phyloP scores from a whole-genome alignment of 2,797 vertebrate species.

The Melanotaenia nigrans region DNA sequence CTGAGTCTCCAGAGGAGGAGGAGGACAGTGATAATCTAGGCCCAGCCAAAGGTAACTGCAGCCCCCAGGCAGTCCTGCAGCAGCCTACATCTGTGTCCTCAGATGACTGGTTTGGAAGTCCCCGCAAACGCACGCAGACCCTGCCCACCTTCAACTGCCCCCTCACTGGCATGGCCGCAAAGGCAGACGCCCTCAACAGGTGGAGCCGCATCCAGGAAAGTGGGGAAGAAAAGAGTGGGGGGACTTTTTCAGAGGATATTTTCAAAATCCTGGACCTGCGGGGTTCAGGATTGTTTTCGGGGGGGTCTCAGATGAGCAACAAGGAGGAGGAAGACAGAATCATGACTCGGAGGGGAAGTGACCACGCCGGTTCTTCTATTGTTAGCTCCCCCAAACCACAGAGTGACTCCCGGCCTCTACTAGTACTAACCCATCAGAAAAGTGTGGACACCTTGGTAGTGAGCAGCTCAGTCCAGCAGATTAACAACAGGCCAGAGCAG shows the following conservation, averaged over 20 bases:
- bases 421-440: slow-evolving; percentile 9
- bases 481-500: slow-evolving; percentile 43
- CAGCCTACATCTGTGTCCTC: slow-evolving; percentile 1
- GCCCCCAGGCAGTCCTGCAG: not conserved
- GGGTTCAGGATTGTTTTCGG: slow-evolving; percentile 51
- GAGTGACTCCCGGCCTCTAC: slow-evolving; percentile 12
- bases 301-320: slow-evolving; percentile 28
- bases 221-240: slow-evolving; percentile 80
- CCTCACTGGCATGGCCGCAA: slow-evolving; percentile 59
- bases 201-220: slow-evolving; percentile 76
- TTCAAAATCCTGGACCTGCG: slow-evolving; percentile 86
- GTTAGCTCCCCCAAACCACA: slow-evolving; percentile 28
- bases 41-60: slow-evolving; percentile 35
- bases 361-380: slow-evolving; percentile 43
- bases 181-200: slow-evolving; percentile 67
- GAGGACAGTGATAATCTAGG: slow-evolving; percentile 73
- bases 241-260: slow-evolving; percentile 91
- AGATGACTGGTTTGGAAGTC: slow-evolving; percentile 74
- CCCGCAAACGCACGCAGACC: slow-evolving; percentile 95
- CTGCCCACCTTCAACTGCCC: slow-evolving; percentile 86
- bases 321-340: slow-evolving; percentile 42
- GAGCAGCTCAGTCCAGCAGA: slow-evolving; percentile 33
- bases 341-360: slow-evolving; percentile 48
- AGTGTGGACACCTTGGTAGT: slow-evolving; percentile 15
- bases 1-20: slow-evolving; percentile 79